A percentile compares a stretch with the other conserved stretches of the same genome.
Conservation (phyloP, 2,113 vertebrate genomes). For the Dipodomys stephensi region DNA sequence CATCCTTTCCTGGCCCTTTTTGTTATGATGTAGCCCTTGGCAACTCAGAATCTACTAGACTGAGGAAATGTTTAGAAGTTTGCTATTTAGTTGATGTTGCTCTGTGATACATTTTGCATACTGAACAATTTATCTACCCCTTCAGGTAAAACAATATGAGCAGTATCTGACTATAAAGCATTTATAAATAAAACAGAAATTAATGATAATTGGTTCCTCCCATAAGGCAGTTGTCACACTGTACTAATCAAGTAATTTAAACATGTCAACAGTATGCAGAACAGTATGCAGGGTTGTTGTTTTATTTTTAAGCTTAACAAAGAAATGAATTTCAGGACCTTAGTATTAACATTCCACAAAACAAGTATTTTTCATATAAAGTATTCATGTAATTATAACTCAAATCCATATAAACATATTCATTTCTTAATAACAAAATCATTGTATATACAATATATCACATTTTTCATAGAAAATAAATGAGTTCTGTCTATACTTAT, state of each 20-base stretch:
- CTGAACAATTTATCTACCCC: neutral
- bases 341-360: neutral
- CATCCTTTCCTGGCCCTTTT: neutral
- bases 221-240: neutral
- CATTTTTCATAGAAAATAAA: conserved; percentile 46
- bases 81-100: neutral
- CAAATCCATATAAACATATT: neutral
- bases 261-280: neutral
- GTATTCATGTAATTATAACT: conserved; percentile 6
- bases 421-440: neutral
- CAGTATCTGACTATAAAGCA: neutral
- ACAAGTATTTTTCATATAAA: conserved; percentile 15
- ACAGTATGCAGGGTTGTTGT: neutral
- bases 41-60: neutral
- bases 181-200: conserved; percentile 42
- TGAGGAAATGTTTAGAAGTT: neutral
- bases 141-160: neutral
- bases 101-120: conserved; percentile 3
- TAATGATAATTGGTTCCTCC: neutral
- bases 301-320: neutral
- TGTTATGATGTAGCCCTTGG: neutral
- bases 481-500: neutral
- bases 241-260: neutral
- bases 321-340: neutral
- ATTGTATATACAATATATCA: neutral